Evolutionary conservation across 1,140 invertebrate genomes (phyloP), one percentile per base, ranked within the genome.

Genomic region (Brachionus angularis): DNA sequence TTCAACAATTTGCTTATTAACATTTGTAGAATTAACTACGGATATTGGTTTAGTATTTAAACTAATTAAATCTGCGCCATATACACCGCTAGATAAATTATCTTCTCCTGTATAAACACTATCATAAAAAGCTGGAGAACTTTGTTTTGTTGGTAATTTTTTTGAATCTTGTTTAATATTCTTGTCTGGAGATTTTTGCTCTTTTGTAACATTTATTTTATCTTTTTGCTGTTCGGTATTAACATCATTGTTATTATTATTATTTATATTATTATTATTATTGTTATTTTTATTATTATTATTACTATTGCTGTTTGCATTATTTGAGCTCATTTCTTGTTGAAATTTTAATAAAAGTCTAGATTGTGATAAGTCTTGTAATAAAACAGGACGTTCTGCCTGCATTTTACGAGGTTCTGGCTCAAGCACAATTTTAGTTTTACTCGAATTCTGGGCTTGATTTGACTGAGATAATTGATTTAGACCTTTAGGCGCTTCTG

Each of bases 341-440:
- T 67, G 46, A 23, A 47, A 67, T 25, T 67, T 67, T 12, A 34
- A 42, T 27, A 67, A 67, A 23, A 67, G 42, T 36, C 47, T 67
- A 14, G 62, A 67, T 34, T 46, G 42, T 3, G 62, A 67, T 21
- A 67, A 50, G 16, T 67, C 62, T 47, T 67, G 62, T 5, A 67
- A 25, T 18, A 67, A 23, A 34, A 36, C 16, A 14, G 62, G 62
- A 16, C 44, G 21, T 67, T 67, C 62, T 5, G 62, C 62, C 31
- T 49, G 62, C 62, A 67, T 67, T 47, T 67, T 67, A 3, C 62
- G 18, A 7, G 62, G 39, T 47, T 67, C 62, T 5, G 42, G 42
- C 21, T 67, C 62, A 7, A 67, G 34, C 1, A 42, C 27, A 10
- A 58, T 34, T 12, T 8, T 34, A 29, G 42, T 67, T 29, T 29